phyloP scores from a whole-genome alignment of 1,140 invertebrate species.

The Caerostris darwini region DNA sequence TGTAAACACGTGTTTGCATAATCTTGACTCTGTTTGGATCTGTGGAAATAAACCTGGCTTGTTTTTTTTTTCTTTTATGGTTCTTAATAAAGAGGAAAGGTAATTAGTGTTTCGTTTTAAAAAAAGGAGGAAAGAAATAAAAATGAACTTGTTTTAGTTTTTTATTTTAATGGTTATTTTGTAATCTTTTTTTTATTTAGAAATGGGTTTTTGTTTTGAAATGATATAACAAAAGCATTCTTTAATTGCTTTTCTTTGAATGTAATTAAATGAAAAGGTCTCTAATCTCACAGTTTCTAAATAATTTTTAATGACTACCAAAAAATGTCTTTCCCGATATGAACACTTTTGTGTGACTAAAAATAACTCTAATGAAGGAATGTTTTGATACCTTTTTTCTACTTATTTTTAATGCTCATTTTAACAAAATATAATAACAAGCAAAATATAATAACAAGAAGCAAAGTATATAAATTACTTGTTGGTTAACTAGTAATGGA shows the following conservation, averaged over 20 bases:
- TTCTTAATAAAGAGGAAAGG: background rate
- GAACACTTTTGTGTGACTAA: too few relatives aligned
- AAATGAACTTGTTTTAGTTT: background rate
- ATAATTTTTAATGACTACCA: background rate
- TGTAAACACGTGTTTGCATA: slow-evolving; percentile 43
- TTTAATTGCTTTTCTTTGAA: background rate
- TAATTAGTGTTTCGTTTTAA: slow-evolving; percentile 3
- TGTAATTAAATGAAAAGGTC: background rate
- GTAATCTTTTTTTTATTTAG: background rate
- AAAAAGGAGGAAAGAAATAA: background rate
- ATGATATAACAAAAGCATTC: background rate
- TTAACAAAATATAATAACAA: too few relatives aligned
- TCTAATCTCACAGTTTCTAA: background rate
- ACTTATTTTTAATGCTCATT: too few relatives aligned
- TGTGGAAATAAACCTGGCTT: slow-evolving; percentile 2
- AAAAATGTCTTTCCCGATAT: too few relatives aligned
- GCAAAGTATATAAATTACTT: too few relatives aligned
- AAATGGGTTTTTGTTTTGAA: background rate
- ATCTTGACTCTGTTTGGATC: background rate
- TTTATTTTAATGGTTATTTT: slow-evolving; percentile 2
- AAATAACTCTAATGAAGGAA: too few relatives aligned
- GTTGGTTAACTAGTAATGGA: too few relatives aligned
- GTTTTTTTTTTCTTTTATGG: background rate
- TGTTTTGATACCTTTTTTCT: too few relatives aligned
- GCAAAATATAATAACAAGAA: too few relatives aligned